Percentiles rank a stretch among this genome's conserved stretches.
Evolutionary conservation across 2,888 invertebrate species (phyloP).

Genomic region (Drosophila atroscutellata): DNA sequence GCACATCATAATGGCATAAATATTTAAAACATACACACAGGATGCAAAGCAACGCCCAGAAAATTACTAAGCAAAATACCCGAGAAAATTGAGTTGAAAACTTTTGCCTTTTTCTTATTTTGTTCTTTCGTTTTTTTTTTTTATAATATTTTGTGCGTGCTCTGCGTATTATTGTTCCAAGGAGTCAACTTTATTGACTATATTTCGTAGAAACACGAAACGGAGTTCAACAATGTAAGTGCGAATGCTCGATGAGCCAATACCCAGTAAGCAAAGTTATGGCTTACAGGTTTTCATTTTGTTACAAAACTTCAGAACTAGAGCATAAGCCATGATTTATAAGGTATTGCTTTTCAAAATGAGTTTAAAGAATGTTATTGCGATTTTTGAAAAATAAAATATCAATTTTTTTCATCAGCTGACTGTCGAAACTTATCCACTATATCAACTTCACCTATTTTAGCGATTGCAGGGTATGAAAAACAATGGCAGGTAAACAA

Average conservation of each 20-base stretch:
- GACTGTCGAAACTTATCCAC: background rate
- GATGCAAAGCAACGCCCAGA: constrained; percentile 24
- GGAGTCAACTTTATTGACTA: constrained; percentile 61
- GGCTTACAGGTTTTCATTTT: background rate
- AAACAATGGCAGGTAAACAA: constrained; percentile 3
- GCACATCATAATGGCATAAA: constrained; percentile 71
- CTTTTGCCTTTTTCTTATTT: constrained; percentile 36
- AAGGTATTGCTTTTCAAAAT: background rate
- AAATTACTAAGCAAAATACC: constrained; percentile 53
- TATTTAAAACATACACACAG: constrained; percentile 67
- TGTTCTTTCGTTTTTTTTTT: background rate
- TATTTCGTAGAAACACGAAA: constrained; percentile 61
- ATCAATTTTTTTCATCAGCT: background rate
- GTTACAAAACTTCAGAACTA: background rate
- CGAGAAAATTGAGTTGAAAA: constrained; percentile 71
- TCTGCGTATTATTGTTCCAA: constrained; percentile 14
- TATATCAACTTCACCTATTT: rapidly evolving
- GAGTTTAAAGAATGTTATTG: background rate
- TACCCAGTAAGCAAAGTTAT: background rate
- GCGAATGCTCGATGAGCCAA: background rate
- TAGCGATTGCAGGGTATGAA: constrained; percentile 16
- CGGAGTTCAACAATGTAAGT: background rate
- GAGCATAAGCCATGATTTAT: background rate
- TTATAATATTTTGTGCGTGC: constrained; percentile 22
- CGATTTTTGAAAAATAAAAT: background rate